Evolutionary conservation across 2,113 vertebrate genomes (phyloP).

Genomic region (Psittacus erithacus): DNA sequence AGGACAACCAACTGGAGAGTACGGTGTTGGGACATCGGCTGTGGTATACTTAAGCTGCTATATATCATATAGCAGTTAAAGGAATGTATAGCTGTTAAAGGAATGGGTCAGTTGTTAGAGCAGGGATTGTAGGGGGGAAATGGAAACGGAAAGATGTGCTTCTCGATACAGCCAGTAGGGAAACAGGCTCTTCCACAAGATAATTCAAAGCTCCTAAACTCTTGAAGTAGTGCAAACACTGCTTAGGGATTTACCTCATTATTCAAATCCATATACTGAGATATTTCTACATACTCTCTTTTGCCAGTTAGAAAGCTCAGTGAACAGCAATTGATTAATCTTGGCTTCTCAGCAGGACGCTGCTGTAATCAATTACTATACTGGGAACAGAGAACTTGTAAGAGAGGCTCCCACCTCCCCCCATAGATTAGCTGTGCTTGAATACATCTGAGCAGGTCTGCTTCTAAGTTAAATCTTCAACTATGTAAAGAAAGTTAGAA

Average conservation of each 20-base stretch:
- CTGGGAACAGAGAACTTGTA: neutral
- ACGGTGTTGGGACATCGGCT: neutral
- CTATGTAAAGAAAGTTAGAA: neutral
- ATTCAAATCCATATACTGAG: neutral
- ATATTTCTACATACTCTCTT: neutral
- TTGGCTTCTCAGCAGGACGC: neutral
- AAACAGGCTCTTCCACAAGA: neutral
- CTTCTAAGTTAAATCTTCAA: neutral
- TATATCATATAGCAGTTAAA: neutral
- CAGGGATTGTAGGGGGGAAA: rapidly evolving
- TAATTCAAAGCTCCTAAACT: neutral
- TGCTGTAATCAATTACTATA: neutral
- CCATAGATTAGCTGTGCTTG: neutral
- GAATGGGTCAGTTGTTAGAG: neutral
- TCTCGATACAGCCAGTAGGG: neutral
- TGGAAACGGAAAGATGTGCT: neutral
- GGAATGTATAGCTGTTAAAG: neutral
- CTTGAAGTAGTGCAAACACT: neutral
- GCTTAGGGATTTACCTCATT: neutral
- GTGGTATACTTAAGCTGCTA: neutral
- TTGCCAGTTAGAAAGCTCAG: neutral
- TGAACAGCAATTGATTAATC: neutral
- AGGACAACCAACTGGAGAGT: neutral
- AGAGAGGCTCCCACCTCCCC: neutral
- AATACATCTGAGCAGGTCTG: neutral